Evolutionary conservation across 2,797 vertebrate species (phyloP).

Genomic region (Spea hammondii): DNA sequence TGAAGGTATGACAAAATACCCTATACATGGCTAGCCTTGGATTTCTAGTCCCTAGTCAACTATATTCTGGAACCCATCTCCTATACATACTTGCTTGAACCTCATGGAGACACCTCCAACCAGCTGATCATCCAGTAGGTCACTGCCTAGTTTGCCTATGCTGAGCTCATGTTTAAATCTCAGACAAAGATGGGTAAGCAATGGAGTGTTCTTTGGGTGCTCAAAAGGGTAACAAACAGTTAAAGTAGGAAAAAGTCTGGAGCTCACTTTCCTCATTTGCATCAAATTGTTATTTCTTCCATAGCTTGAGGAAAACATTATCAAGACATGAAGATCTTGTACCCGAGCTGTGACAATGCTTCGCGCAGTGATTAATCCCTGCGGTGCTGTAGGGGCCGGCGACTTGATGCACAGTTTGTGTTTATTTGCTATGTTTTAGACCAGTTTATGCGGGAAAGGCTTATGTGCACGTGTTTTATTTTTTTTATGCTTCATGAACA

Average conservation of each 20-base stretch:
- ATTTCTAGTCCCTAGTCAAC: no score
- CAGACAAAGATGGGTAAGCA: no score
- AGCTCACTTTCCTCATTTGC: slow-evolving; percentile 42
- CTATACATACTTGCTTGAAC: no score
- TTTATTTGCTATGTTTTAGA: slow-evolving; percentile 47
- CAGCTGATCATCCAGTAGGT: no score
- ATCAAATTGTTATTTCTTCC: slow-evolving; percentile 36
- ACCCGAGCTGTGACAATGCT: slow-evolving; percentile 49
- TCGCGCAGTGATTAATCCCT: slow-evolving; percentile 52
- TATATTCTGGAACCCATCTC: no score
- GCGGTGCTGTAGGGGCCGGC: slow-evolving; percentile 46
- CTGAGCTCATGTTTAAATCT: no score
- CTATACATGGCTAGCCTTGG: no score
- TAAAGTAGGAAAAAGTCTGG: not conserved
- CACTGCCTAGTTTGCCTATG: no score
- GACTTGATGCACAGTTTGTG: slow-evolving; percentile 45
- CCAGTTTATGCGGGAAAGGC: slow-evolving; percentile 38
- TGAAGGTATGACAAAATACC: no score
- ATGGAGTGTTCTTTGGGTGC: not conserved
- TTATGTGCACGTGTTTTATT: slow-evolving; percentile 14
- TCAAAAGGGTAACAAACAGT: not conserved
- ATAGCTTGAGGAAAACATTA: slow-evolving; percentile 49
- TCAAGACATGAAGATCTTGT: slow-evolving; percentile 51
- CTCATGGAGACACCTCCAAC: no score
- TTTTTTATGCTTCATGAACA: slow-evolving; percentile 44